Evolutionary conservation across 2,113 vertebrate genomes (phyloP).

Genomic region (Salvelinus fontinalis): DNA sequence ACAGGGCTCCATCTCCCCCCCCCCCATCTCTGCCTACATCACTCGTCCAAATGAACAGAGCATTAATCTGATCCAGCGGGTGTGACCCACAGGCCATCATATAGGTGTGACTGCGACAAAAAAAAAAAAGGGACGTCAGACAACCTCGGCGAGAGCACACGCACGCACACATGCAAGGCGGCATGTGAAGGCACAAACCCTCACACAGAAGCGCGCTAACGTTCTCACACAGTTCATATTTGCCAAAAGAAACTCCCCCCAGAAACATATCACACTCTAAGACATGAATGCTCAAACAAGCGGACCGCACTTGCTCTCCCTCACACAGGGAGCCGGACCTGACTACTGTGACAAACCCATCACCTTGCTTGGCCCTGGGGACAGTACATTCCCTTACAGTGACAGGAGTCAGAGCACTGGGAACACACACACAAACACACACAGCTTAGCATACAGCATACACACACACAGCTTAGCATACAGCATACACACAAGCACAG

Average conservation of each 20-base stretch:
- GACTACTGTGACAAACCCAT: conserved; percentile 74
- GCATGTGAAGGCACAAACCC: conserved; percentile 23
- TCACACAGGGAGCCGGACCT: conserved; percentile 59
- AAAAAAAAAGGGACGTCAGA: not conserved
- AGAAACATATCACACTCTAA: no score
- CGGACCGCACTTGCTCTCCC: not conserved
- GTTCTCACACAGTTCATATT: not conserved
- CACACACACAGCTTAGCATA: no score
- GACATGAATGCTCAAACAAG: not conserved
- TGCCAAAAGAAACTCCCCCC: not conserved
- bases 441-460: no score
- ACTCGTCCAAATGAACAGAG: conserved; percentile 43
- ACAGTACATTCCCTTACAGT: conserved; percentile 63
- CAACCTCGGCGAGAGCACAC: conserved; percentile 13
- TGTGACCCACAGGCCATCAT: not conserved
- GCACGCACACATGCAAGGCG: not conserved
- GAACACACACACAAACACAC: not conserved
- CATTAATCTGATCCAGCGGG: conserved; percentile 43
- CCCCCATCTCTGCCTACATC: conserved; percentile 18
- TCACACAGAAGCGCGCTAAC: conserved; percentile 8
- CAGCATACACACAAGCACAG: no score
- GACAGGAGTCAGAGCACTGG: conserved; percentile 45
- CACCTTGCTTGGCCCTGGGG: conserved; percentile 56
- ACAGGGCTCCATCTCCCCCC: not conserved
- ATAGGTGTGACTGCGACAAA: not conserved